A percentile compares a stretch with the other conserved stretches of the same genome.
Evolutionary conservation across 2,113 vertebrate species (phyloP).

Genomic region (Tricholaema leucomelas): DNA sequence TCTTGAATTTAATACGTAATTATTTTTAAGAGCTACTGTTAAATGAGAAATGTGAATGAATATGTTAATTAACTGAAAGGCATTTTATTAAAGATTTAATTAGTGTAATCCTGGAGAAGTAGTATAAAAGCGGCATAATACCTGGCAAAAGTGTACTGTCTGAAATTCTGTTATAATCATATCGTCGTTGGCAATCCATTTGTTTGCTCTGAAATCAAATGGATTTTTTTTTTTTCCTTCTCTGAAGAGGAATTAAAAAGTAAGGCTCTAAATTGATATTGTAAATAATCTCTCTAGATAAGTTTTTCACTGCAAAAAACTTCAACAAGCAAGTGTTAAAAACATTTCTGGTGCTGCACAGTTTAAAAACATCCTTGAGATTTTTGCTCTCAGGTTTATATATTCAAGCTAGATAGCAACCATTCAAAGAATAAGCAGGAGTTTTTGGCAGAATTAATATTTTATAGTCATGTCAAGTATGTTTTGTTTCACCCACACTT

Average conservation of each 20-base stretch:
- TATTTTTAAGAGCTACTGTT: background rate
- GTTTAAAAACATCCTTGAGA: background rate
- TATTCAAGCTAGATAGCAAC: background rate
- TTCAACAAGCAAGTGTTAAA: background rate
- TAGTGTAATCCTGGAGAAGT: background rate
- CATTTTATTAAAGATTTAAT: conserved; percentile 1
- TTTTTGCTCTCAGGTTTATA: background rate
- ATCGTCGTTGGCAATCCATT: background rate
- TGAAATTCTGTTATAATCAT: background rate
- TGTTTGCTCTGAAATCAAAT: background rate
- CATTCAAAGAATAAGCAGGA: background rate
- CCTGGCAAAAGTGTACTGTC: background rate
- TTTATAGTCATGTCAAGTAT: background rate
- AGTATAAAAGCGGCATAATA: background rate
- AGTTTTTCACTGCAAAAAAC: background rate
- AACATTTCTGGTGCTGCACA: background rate
- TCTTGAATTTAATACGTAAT: background rate
- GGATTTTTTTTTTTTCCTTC: background rate
- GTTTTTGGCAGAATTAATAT: background rate
- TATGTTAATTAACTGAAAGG: background rate
- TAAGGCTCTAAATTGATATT: background rate
- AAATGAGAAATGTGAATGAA: background rate
- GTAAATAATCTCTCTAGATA: conserved; percentile 4
- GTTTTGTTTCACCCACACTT: background rate
- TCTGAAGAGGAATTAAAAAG: background rate